phyloP scores from a whole-genome alignment of 2,113 vertebrate species.

The Numida meleagris region DNA sequence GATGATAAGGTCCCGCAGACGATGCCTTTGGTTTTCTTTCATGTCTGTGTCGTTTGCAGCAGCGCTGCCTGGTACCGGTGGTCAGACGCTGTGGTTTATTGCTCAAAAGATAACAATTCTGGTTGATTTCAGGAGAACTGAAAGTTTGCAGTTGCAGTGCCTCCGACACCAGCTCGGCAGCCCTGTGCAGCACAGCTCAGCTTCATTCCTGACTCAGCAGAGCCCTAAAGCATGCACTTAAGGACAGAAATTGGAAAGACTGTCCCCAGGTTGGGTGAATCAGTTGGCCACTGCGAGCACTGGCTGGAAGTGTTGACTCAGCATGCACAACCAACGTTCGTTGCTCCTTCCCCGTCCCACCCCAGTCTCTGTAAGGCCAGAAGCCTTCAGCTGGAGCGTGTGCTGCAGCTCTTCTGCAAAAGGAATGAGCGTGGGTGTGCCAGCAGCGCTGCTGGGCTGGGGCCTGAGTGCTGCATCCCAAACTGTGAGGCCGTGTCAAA shows the following conservation, averaged over 20 bases:
- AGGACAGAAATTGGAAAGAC: fast-evolving
- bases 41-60: background rate
- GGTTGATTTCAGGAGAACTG: background rate
- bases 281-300: background rate
- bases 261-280: background rate
- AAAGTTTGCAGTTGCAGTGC: background rate
- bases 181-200: background rate
- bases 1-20: background rate
- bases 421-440: background rate
- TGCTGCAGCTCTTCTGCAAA: fast-evolving
- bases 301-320: no score
- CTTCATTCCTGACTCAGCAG: background rate
- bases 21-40: background rate
- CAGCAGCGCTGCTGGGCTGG: fast-evolving
- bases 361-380: background rate
- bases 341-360: background rate
- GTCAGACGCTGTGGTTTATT: background rate
- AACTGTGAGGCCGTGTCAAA: background rate
- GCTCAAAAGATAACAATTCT: background rate
- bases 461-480: background rate
- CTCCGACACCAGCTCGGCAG: background rate
- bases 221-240: fast-evolving
- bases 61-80: background rate
- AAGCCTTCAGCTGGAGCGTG: background rate
- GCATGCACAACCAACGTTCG: background rate